phyloP scores from a whole-genome alignment of 2,113 vertebrate genomes.

The Pycnonotus jocosus region DNA sequence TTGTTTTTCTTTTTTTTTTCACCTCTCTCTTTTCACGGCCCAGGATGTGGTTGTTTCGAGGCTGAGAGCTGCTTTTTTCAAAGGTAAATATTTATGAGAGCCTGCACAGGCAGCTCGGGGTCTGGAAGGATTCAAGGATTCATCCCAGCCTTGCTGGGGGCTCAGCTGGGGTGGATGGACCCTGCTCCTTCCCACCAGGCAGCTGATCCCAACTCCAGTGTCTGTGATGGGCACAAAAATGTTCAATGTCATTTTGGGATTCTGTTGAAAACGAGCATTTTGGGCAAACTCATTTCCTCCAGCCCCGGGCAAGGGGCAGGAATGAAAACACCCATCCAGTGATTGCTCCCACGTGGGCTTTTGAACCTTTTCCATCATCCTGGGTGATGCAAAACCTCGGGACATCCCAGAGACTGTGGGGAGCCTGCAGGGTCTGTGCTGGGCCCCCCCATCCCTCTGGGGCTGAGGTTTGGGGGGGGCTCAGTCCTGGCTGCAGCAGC shows the following conservation, averaged over 20 bases:
- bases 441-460: too few relatives aligned
- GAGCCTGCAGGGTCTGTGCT: accelerated
- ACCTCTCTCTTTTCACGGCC: neutral
- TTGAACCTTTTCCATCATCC: neutral
- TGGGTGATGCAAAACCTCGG: neutral
- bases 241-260: accelerated
- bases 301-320: accelerated
- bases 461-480: neutral
- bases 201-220: neutral
- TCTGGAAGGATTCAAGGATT: slow-evolving; percentile 9
- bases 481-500: neutral
- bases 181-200: neutral
- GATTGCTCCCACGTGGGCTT: accelerated
- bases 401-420: neutral
- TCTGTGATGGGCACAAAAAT: accelerated
- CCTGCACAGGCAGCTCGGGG: neutral
- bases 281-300: neutral
- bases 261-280: neutral
- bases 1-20: too few relatives aligned
- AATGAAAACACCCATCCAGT: neutral
- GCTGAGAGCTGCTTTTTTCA: slow-evolving; percentile 36
- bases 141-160: neutral
- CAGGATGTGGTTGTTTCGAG: slow-evolving; percentile 58
- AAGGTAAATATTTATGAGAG: slow-evolving; percentile 64
- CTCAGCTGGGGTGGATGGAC: neutral